Evolutionary conservation across 2,797 vertebrate species (phyloP).

Genomic region (Chrysocyon brachyurus): DNA sequence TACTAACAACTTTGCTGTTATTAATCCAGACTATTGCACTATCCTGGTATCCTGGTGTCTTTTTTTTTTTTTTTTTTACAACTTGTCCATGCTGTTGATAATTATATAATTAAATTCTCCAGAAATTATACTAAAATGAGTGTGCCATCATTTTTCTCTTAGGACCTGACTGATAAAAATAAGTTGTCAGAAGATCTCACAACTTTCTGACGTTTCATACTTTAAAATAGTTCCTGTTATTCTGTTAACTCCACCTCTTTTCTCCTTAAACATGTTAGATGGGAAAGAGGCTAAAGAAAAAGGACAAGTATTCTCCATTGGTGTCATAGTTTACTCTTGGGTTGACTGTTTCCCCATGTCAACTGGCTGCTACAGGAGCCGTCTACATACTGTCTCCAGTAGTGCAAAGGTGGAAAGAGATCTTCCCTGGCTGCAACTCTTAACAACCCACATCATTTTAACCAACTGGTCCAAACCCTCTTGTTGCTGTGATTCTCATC

Average conservation of each 20-base stretch:
- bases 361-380: not conserved
- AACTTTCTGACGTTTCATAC: not conserved
- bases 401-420: not conserved
- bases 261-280: not conserved
- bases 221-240: not conserved
- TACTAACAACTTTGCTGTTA: not conserved
- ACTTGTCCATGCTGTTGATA: not conserved
- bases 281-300: not conserved
- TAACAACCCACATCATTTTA: not conserved
- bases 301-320: not conserved
- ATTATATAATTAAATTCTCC: not conserved
- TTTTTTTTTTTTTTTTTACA: not conserved
- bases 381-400: fast-evolving
- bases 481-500: not conserved
- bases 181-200: not conserved
- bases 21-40: not conserved
- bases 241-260: not conserved
- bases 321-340: not conserved
- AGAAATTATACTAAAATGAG: not conserved
- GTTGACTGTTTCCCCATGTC: not conserved
- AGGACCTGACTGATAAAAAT: not conserved
- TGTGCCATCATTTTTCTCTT: not conserved
- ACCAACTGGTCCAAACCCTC: not conserved
- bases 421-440: fast-evolving
- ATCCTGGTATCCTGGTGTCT: fast-evolving